Conservation (phyloP, 2,797 vertebrate species). For the Tauraco hartlaubi region DNA sequence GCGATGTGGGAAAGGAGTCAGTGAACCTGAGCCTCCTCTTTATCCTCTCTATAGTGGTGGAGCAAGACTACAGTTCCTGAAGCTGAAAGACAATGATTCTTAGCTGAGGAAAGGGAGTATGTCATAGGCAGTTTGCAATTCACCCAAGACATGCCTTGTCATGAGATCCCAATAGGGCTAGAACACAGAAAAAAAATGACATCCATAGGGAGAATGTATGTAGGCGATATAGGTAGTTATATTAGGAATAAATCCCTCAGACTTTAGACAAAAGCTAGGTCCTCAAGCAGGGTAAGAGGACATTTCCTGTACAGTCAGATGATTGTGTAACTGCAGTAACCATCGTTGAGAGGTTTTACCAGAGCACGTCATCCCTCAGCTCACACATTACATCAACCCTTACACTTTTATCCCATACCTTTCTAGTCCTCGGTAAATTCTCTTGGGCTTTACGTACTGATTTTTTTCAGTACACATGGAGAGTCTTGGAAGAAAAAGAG, state of each 20-base stretch:
- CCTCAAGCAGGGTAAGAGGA: background rate
- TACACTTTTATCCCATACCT: background rate
- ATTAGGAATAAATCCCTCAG: background rate
- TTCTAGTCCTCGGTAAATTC: background rate
- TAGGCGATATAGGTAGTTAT: background rate
- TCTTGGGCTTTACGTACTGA: no score
- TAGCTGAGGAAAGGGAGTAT: background rate
- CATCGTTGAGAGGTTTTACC: background rate
- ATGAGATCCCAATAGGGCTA: accelerated
- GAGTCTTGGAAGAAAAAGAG: background rate
- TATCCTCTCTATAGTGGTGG: no score
- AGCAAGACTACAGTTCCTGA: background rate
- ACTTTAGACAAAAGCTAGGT: background rate
- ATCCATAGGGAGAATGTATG: background rate
- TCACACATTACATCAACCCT: background rate
- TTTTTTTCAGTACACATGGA: background rate
- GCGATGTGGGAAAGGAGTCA: background rate
- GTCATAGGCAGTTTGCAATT: background rate
- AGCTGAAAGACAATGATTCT: background rate
- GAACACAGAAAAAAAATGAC: background rate
- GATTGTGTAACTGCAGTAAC: background rate
- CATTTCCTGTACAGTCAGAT: background rate
- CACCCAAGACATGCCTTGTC: background rate
- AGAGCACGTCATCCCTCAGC: background rate
- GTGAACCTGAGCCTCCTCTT: background rate